Conservation (phyloP, 2,113 vertebrate genomes). For the Psittacara wagleri region DNA sequence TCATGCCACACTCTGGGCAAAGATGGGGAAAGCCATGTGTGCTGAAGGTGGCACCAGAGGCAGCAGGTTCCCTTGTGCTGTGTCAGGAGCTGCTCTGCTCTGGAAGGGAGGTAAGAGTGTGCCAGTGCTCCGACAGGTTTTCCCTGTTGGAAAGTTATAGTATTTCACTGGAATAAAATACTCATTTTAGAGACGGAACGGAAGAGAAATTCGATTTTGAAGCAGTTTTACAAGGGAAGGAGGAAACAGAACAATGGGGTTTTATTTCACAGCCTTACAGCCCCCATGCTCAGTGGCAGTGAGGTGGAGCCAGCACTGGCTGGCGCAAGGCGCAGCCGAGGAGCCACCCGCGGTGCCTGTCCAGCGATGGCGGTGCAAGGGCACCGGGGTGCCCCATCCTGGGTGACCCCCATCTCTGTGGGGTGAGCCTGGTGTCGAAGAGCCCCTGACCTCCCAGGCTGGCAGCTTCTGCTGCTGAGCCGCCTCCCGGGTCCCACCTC, state of each 20-base stretch:
- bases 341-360: neutral
- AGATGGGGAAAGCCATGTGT: neutral
- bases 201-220: neutral
- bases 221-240: neutral
- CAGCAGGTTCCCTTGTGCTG: neutral
- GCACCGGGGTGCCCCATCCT: neutral
- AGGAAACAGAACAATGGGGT: neutral
- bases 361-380: rapidly evolving
- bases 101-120: neutral
- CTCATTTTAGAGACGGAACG: neutral
- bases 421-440: neutral
- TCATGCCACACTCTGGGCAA: neutral
- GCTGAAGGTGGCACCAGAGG: neutral
- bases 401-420: neutral
- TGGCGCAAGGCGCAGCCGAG: neutral
- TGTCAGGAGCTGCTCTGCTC: neutral
- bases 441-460: neutral
- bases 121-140: neutral
- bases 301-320: neutral
- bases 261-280: neutral
- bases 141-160: neutral
- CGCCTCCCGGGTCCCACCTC: neutral
- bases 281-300: neutral
- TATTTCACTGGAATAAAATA: neutral
- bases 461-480: neutral